Conservation (phyloP, 1,140 invertebrate species). For the Reticulitermes speratus region DNA sequence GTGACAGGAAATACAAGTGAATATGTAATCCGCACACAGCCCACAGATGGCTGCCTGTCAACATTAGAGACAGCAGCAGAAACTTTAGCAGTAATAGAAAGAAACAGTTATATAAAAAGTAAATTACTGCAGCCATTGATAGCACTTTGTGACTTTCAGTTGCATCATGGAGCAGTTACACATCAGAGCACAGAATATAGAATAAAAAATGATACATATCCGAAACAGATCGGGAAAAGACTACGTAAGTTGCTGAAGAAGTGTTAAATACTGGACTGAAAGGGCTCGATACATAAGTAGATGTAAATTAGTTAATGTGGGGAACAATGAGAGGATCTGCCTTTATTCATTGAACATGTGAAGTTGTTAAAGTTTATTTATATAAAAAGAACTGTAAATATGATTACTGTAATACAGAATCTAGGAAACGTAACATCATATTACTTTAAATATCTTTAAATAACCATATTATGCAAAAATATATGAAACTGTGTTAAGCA, state of each 20-base stretch:
- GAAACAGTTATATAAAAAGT: conserved; percentile 61
- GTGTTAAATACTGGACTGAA: conserved; percentile 22
- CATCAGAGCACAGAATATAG: conserved; percentile 91
- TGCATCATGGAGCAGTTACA: conserved; percentile 86
- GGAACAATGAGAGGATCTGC: no score
- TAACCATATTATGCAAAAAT: no score
- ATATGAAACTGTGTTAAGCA: no score
- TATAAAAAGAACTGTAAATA: no score
- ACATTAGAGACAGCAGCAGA: conserved; percentile 87
- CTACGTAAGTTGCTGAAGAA: conserved; percentile 56
- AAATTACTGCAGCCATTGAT: conserved; percentile 75
- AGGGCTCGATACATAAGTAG: no score
- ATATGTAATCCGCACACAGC: conserved; percentile 92
- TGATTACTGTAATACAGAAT: no score
- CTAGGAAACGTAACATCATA: no score
- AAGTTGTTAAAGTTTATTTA: no score
- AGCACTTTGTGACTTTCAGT: conserved; percentile 78
- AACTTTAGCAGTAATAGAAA: conserved; percentile 76
- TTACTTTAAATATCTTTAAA: no score
- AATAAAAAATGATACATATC: conserved; percentile 81
- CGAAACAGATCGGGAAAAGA: conserved; percentile 77
- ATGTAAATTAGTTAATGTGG: no score
- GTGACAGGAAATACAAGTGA: conserved; percentile 69
- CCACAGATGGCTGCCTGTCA: conserved; percentile 85
- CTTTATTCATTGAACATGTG: no score